phyloP scores from a whole-genome alignment of 2,888 invertebrate genomes.

The Drosophila subquinaria region DNA sequence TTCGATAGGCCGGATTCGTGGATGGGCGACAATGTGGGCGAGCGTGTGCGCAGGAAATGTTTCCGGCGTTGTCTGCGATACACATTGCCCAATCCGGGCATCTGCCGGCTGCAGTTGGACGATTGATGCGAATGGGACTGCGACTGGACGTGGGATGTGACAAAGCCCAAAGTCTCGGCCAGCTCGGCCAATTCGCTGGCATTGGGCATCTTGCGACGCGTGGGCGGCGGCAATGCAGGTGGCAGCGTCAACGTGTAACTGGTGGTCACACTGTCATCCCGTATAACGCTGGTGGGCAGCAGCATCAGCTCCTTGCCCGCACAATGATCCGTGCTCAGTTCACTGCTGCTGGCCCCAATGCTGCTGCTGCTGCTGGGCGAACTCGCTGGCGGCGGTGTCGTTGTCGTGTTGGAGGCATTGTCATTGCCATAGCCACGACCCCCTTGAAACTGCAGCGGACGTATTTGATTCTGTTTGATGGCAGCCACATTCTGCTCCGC shows the following conservation, averaged over 20 bases:
- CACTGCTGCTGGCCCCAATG: constrained; percentile 26
- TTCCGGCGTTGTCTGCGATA: constrained; percentile 85
- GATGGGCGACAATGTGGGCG: constrained; percentile 89
- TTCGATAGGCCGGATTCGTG: constrained; percentile 90
- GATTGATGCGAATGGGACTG: constrained; percentile 58
- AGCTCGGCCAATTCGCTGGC: constrained; percentile 87
- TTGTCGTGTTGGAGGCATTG: constrained; percentile 37
- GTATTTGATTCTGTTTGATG: constrained; percentile 85
- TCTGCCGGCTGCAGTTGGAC: constrained; percentile 53
- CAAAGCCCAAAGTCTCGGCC: constrained; percentile 87
- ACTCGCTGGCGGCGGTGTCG: constrained; percentile 58
- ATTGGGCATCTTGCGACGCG: constrained; percentile 86
- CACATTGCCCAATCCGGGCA: constrained; percentile 77
- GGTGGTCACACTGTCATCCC: constrained; percentile 82
- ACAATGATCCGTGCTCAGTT: constrained; percentile 47
- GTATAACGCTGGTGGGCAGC: constrained; percentile 84
- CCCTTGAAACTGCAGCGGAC: constrained; percentile 81
- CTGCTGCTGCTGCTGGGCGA: constrained; percentile 56
- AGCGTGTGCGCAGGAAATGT: constrained; percentile 86
- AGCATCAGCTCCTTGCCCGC: constrained; percentile 78
- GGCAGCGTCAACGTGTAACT: constrained; percentile 80
- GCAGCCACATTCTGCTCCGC: constrained; percentile 63
- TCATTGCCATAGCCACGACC: constrained; percentile 50
- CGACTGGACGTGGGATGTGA: constrained; percentile 51
- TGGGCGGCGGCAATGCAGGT: constrained; percentile 86